These are phyloP conservation scores for Meriones psammophilus DNA, from an alignment of 2,797 vertebrate species.

Conservation along the genomic window DNA sequence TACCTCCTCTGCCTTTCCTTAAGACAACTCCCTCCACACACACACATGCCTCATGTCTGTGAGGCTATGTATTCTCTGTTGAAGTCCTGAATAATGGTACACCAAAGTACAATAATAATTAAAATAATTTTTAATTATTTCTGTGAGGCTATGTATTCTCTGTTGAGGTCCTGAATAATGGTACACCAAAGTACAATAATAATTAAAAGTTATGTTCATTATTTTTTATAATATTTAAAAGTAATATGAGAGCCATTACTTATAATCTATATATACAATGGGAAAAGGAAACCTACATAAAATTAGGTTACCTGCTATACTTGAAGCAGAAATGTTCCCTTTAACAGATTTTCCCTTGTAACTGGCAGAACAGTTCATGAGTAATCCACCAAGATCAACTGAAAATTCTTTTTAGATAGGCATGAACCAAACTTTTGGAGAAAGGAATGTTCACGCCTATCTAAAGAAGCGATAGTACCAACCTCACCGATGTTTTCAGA, in stretches of 20 bases:
- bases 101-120: neutral
- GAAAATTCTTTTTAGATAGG: neutral
- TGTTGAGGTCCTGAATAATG: conserved; percentile 32
- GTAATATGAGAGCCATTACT: conserved; percentile 1
- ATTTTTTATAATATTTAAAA: conserved; percentile 58
- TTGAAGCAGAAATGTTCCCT: conserved; percentile 6
- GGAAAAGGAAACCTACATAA: conserved; percentile 7
- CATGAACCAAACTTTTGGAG: neutral
- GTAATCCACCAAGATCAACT: neutral
- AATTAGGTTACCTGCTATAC: conserved; percentile 27
- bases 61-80: conserved; percentile 17
- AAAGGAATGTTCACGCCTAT: neutral
- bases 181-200: neutral
- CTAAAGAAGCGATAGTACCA: neutral
- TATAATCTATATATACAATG: neutral
- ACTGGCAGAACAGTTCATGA: conserved; percentile 16
- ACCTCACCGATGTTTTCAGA: neutral
- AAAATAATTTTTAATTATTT: neutral
- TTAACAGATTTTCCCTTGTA: neutral
- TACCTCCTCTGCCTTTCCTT: neutral
- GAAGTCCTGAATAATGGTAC: conserved; percentile 6
- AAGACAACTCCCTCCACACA: neutral
- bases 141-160: neutral
- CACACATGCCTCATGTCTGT: neutral
- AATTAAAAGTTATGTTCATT: neutral